A percentile compares a stretch with the other conserved stretches of the same genome.
Conservation (phyloP, 2,888 invertebrate genomes). For the Rhorus exstirpatorius region DNA sequence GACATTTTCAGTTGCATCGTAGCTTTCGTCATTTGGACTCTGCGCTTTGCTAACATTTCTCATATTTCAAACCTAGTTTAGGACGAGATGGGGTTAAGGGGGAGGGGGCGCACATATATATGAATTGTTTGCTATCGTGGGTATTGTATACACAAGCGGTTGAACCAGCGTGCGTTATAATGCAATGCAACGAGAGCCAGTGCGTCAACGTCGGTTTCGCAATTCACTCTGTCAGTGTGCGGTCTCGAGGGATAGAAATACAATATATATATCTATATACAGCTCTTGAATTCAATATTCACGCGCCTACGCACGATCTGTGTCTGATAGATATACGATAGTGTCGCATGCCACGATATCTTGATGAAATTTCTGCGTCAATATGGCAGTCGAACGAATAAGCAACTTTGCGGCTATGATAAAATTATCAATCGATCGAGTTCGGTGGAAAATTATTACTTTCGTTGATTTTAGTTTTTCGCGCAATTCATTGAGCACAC, state of each 20-base stretch:
- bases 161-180: slow-evolving; percentile 7
- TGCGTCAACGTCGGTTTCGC: slow-evolving; percentile 27
- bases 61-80: slow-evolving; percentile 40
- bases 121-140: slow-evolving; percentile 17
- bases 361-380: neutral
- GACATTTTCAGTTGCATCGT: slow-evolving; percentile 13
- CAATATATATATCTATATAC: too few species aligned
- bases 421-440: too few species aligned
- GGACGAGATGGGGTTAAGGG: neutral
- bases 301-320: neutral
- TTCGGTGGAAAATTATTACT: too few species aligned
- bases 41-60: slow-evolving; percentile 47
- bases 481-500: too few species aligned
- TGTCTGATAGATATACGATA: neutral
- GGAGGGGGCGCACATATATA: neutral
- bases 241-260: slow-evolving; percentile 28
- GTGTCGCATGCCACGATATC: slow-evolving; percentile 7
- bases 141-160: slow-evolving; percentile 6
- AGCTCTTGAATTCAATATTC: too few species aligned
- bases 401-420: too few species aligned
- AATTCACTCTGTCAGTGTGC: slow-evolving; percentile 41
- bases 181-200: slow-evolving; percentile 34
- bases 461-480: too few species aligned
- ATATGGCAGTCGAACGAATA: too few species aligned
- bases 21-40: slow-evolving; percentile 12